Evolutionary conservation across 2,797 vertebrate species (phyloP).

Genomic region (Cottoperca gobio): DNA sequence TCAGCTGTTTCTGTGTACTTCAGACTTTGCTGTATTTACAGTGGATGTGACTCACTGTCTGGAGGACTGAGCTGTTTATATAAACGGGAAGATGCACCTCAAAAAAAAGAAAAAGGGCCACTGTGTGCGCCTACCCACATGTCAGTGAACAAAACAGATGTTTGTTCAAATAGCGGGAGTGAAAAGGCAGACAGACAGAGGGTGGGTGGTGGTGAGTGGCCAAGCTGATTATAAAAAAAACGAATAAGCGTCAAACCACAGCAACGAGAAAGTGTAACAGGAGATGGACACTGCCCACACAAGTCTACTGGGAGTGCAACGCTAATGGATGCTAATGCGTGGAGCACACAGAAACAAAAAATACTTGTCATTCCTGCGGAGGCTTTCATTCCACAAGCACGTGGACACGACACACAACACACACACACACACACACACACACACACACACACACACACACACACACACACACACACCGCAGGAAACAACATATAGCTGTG

Average conservation of each 20-base stretch:
- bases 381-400: constrained; percentile 13
- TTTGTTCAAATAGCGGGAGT: constrained; percentile 9
- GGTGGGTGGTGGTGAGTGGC: constrained; percentile 28
- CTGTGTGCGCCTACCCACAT: constrained; percentile 14
- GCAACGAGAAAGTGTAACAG: constrained; percentile 1
- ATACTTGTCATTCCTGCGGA: constrained; percentile 17
- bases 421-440: constrained; percentile 9
- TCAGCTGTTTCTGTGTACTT: constrained; percentile 19
- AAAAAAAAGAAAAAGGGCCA: not conserved
- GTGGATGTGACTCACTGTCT: constrained; percentile 54
- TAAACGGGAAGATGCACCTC: constrained; percentile 31
- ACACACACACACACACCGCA: not conserved
- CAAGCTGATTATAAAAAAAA: constrained; percentile 26
- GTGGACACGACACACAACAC: constrained; percentile 6
- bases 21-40: constrained; percentile 41
- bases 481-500: constrained; percentile 41
- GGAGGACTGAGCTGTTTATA: constrained; percentile 46
- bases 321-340: constrained; percentile 49
- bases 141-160: constrained; percentile 47
- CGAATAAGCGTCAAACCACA: constrained; percentile 34
- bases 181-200: constrained; percentile 28
- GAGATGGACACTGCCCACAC: constrained; percentile 51
- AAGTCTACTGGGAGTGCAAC: constrained; percentile 30
- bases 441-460: not conserved
- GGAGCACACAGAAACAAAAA: constrained; percentile 22